Percentiles rank a stretch among this genome's conserved stretches.
Conservation (phyloP, 2,888 invertebrate genomes). For the Melieria picta region DNA sequence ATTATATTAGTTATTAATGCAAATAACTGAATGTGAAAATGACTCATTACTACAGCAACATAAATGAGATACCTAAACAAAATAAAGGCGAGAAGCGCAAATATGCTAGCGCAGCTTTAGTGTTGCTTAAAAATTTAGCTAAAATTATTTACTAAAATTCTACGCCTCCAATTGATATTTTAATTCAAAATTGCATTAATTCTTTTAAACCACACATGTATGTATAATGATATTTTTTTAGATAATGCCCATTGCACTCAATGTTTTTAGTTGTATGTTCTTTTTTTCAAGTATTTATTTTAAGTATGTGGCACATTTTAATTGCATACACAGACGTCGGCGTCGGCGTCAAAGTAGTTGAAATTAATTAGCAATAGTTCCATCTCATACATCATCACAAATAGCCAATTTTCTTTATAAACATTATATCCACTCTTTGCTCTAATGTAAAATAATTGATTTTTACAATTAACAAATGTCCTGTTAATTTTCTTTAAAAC, state of each 20-base stretch:
- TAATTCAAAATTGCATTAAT: too few relatives aligned
- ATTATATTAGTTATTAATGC: constrained; percentile 18
- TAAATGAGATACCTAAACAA: neutral
- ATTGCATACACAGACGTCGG: too few relatives aligned
- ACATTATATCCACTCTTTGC: neutral
- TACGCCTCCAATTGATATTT: too few relatives aligned
- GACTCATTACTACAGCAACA: constrained; percentile 26
- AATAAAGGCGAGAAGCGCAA: neutral
- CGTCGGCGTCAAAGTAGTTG: too few relatives aligned
- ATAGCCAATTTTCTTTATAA: constrained; percentile 13
- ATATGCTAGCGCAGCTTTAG: neutral
- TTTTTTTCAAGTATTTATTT: too few relatives aligned
- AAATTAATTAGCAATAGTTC: neutral
- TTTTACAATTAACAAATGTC: constrained; percentile 7
- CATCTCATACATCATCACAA: neutral
- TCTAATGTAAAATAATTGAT: neutral
- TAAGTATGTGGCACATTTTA: too few relatives aligned
- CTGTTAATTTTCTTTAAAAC: constrained; percentile 22
- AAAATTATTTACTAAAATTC: too few relatives aligned
- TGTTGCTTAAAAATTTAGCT: neutral
- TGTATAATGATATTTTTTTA: too few relatives aligned
- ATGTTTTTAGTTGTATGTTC: too few relatives aligned
- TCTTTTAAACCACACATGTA: too few relatives aligned
- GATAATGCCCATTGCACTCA: too few relatives aligned
- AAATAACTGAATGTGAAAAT: constrained; percentile 21